phyloP scores from a whole-genome alignment of 2,888 invertebrate species.

The Drosophila emarginata region DNA sequence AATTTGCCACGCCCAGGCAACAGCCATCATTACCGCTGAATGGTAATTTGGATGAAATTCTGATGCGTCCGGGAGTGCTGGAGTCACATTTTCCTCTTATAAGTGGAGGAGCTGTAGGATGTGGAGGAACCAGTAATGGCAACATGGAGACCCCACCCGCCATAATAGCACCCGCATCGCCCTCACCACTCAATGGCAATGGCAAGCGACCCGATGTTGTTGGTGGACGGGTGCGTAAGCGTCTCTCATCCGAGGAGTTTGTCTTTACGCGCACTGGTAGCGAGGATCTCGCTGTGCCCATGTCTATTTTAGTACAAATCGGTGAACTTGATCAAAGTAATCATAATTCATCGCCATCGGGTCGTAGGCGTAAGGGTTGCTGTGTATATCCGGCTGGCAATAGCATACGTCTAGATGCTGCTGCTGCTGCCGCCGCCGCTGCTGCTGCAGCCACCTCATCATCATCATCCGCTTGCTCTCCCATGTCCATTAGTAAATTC shows the following conservation, averaged over 20 bases:
- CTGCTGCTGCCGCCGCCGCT: slow-evolving; percentile 24
- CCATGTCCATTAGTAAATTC: slow-evolving; percentile 70
- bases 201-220: slow-evolving; percentile 59
- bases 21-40: slow-evolving; percentile 16
- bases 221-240: slow-evolving; percentile 76
- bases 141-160: slow-evolving; percentile 53
- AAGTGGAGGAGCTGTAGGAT: background rate
- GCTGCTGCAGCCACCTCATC: slow-evolving; percentile 12
- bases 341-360: slow-evolving; percentile 82
- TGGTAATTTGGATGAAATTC: slow-evolving; percentile 51
- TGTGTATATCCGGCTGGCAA: slow-evolving; percentile 84
- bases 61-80: slow-evolving; percentile 79
- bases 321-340: slow-evolving; percentile 66
- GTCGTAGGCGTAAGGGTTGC: slow-evolving; percentile 85
- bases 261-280: slow-evolving; percentile 78
- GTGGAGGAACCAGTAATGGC: background rate
- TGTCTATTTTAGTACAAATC: slow-evolving; percentile 84
- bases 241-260: slow-evolving; percentile 80
- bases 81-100: slow-evolving; percentile 82
- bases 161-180: slow-evolving; percentile 58
- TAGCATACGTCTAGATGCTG: slow-evolving; percentile 52
- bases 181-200: slow-evolving; percentile 50
- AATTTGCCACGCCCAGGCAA: slow-evolving; percentile 62
- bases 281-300: slow-evolving; percentile 81
- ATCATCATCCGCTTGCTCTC: slow-evolving; percentile 24